Evolutionary conservation across 2,888 invertebrate species (phyloP).

Genomic region (Apotomis betuletana): DNA sequence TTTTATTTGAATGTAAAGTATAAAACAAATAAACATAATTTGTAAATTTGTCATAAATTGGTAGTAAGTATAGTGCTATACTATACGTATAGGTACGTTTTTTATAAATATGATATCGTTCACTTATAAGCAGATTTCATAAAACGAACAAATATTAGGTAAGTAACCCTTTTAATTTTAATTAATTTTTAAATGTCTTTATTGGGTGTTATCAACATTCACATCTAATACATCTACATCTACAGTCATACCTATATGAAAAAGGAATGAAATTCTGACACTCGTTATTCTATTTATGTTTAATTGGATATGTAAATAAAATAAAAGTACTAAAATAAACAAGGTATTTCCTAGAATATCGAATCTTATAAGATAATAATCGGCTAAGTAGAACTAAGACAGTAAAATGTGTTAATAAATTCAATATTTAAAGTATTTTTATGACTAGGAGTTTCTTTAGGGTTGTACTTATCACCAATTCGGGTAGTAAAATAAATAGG

Average conservation of each 20-base stretch:
- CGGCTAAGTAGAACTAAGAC: background rate
- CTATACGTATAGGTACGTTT: background rate
- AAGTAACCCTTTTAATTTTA: background rate
- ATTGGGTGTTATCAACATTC: background rate
- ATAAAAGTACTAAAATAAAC: background rate
- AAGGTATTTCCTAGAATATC: no score
- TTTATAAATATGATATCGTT: constrained; percentile 26
- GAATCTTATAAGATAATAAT: no score
- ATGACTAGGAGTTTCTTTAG: constrained; percentile 22
- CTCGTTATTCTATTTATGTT: background rate
- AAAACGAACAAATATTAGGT: background rate
- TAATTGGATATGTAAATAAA: background rate
- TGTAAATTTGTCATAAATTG: constrained; percentile 33
- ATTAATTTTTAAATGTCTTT: constrained; percentile 3
- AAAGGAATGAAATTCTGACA: background rate
- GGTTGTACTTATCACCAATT: background rate
- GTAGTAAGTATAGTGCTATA: constrained; percentile 1
- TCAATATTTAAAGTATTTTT: constrained; percentile 13
- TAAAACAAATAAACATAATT: constrained; percentile 19
- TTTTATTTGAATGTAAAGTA: constrained; percentile 27
- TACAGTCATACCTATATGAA: background rate
- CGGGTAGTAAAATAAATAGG: constrained; percentile 1
- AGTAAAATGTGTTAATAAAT: constrained; percentile 5
- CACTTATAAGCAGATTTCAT: constrained; percentile 12
- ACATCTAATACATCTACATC: constrained; percentile 5